phyloP scores from a whole-genome alignment of 2,113 vertebrate species.

The Nesoenas mayeri region DNA sequence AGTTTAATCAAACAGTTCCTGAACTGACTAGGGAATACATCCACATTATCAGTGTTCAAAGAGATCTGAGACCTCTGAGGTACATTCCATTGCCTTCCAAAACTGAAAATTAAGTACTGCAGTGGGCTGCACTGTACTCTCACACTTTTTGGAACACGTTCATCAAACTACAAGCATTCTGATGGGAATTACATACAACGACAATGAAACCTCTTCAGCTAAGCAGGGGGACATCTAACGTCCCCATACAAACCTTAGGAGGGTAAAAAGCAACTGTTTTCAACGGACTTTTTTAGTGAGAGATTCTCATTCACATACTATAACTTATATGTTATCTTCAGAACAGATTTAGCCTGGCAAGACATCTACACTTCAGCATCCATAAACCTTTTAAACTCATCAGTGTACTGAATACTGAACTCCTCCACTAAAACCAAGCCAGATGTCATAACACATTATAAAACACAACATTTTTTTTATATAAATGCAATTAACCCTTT shows the following conservation, averaged over 20 bases:
- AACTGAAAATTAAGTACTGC: background rate
- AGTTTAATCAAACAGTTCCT: slow-evolving; percentile 18
- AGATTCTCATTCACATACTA: background rate
- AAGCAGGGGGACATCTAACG: background rate
- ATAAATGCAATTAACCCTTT: background rate
- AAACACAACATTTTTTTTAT: background rate
- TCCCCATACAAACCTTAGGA: background rate
- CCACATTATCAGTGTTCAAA: background rate
- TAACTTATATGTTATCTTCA: background rate
- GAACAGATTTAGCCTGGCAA: background rate
- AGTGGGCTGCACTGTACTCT: background rate
- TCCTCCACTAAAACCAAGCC: background rate
- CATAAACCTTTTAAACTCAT: background rate
- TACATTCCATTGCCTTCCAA: background rate
- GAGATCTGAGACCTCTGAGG: background rate
- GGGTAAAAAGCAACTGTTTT: background rate
- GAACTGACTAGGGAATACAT: background rate
- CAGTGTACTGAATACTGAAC: background rate
- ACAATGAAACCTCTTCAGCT: background rate
- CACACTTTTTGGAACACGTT: background rate
- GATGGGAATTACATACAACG: background rate
- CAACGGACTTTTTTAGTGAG: background rate
- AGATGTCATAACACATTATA: background rate
- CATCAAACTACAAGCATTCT: background rate
- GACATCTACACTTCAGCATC: background rate